phyloP scores from a whole-genome alignment of 53 echinoderm and acorn worm species.

The Zoroaster sp. region DNA sequence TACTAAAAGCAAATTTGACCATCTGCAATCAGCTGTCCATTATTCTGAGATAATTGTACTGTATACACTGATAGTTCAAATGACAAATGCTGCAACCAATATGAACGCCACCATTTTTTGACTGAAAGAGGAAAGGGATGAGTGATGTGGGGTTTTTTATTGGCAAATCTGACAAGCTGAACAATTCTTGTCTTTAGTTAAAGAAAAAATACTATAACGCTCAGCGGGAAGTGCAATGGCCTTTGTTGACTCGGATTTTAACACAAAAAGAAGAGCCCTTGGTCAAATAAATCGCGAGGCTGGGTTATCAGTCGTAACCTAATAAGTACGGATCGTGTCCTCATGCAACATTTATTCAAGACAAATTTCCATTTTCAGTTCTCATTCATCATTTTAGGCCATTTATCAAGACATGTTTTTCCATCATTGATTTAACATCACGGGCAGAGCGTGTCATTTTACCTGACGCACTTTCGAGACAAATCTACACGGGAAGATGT shows the following conservation, averaged over 20 bases:
- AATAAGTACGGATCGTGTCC: background rate
- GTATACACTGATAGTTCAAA: too few species aligned
- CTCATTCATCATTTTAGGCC: background rate
- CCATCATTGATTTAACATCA: background rate
- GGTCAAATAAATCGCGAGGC: background rate
- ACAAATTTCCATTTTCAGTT: background rate
- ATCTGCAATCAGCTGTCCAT: too few species aligned
- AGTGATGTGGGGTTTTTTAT: too few species aligned
- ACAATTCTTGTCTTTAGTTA: too few species aligned
- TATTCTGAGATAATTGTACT: too few species aligned
- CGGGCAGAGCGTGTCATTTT: background rate
- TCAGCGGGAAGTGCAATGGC: background rate
- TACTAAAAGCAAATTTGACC: too few species aligned
- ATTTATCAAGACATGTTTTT: too few species aligned
- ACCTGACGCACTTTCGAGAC: background rate
- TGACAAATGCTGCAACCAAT: too few species aligned
- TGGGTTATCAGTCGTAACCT: background rate
- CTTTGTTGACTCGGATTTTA: background rate
- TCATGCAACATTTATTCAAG: background rate
- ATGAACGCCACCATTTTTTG: too few species aligned
- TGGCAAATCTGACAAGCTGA: too few species aligned
- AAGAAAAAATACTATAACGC: too few species aligned
- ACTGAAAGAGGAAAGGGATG: too few species aligned
- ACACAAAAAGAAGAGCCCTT: background rate
- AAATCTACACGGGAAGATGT: background rate